Percentiles rank a stretch among this genome's conserved stretches.
These are phyloP conservation scores for Sapajus apella DNA, from an alignment of 2,113 vertebrate genomes.

Conservation along the genomic window DNA sequence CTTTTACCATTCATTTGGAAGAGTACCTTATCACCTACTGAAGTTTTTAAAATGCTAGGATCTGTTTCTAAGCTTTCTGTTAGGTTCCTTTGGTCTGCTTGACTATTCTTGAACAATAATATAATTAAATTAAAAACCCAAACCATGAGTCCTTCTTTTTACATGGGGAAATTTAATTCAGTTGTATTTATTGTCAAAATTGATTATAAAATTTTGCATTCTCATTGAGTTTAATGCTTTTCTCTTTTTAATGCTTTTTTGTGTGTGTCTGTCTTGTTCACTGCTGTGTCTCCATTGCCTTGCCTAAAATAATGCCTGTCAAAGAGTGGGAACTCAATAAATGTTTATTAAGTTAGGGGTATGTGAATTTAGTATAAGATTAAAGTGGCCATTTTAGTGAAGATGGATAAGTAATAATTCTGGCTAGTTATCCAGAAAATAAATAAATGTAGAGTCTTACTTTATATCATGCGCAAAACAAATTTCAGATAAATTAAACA, in stretches of 20 bases:
- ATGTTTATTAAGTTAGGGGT: background rate
- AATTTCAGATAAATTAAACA: conserved; percentile 23
- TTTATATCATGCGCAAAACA: background rate
- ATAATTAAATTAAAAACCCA: background rate
- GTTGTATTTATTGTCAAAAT: conserved; percentile 18
- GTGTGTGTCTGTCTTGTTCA: background rate
- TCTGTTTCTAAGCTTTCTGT: background rate
- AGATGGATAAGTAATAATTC: background rate
- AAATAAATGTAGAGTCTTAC: background rate
- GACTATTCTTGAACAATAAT: background rate
- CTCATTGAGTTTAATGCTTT: background rate
- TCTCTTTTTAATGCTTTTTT: background rate
- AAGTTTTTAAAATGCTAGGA: background rate
- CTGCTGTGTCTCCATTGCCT: background rate
- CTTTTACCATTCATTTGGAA: background rate
- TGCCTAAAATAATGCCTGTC: background rate
- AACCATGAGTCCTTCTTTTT: conserved; percentile 28
- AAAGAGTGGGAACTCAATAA: background rate
- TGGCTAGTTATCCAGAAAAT: background rate
- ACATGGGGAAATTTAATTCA: background rate
- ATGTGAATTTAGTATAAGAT: background rate
- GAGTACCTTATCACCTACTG: background rate
- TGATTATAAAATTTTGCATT: background rate
- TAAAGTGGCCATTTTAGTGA: background rate
- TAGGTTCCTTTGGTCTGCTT: background rate